Evolutionary conservation across 2,888 invertebrate genomes (phyloP).

Genomic region (Drosophila fulvimacula): DNA sequence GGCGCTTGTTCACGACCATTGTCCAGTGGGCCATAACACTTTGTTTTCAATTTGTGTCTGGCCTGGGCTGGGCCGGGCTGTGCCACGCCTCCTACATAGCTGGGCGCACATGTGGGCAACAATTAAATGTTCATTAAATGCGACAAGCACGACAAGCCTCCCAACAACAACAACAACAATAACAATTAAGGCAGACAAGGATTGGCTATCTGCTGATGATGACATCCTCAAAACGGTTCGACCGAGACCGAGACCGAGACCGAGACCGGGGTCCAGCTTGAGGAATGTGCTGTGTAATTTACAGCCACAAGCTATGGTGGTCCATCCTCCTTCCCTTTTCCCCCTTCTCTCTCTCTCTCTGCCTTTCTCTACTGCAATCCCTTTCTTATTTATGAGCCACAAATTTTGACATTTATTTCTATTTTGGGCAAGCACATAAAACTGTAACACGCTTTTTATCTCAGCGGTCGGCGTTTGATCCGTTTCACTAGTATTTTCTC

Average conservation of each 20-base stretch:
- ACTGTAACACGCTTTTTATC: constrained; percentile 49
- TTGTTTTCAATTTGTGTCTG: constrained; percentile 66
- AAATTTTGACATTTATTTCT: constrained; percentile 73
- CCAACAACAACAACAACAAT: constrained; percentile 58
- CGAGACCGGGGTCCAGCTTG: not conserved
- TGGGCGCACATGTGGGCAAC: constrained; percentile 70
- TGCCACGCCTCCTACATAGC: constrained; percentile 43
- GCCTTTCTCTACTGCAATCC: not conserved
- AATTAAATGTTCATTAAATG: constrained; percentile 80
- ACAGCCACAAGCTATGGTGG: constrained; percentile 44
- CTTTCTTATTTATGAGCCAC: constrained; percentile 64
- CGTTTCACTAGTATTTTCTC: constrained; percentile 17
- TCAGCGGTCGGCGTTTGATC: constrained; percentile 46
- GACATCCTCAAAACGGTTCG: constrained; percentile 51
- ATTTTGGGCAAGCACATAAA: constrained; percentile 26
- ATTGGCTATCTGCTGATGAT: constrained; percentile 57
- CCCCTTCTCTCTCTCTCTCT: not conserved
- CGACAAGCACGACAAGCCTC: constrained; percentile 63
- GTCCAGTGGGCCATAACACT: constrained; percentile 63
- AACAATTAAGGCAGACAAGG: constrained; percentile 53
- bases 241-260: constrained; percentile 4
- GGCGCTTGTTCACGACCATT: constrained; percentile 10
- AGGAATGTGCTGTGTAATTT: constrained; percentile 73
- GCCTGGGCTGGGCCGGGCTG: constrained; percentile 7
- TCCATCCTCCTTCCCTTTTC: not conserved